These are phyloP conservation scores for Perizoma flavofasciatum DNA, from an alignment of 2,888 invertebrate species.

Conservation along the genomic window DNA sequence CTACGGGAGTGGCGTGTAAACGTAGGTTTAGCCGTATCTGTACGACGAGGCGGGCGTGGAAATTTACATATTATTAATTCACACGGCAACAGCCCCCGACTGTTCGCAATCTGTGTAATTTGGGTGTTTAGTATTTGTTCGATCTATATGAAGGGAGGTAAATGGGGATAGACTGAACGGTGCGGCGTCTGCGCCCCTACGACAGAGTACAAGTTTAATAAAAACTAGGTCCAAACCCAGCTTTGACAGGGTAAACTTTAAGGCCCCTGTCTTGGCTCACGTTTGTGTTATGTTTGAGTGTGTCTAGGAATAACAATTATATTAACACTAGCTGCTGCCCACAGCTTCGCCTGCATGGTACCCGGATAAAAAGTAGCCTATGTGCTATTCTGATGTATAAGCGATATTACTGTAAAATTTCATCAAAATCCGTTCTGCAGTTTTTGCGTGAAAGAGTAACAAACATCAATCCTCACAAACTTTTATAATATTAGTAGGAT, in stretches of 20 bases:
- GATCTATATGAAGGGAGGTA: constrained; percentile 22
- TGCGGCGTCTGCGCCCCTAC: not conserved
- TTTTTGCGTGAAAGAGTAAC: too few species aligned
- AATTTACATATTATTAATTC: constrained; percentile 83
- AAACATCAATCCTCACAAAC: too few species aligned
- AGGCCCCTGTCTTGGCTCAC: too few species aligned
- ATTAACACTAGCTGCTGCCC: too few species aligned
- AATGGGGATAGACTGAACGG: not conserved
- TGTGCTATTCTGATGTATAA: too few species aligned
- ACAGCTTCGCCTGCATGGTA: too few species aligned
- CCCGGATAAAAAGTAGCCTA: too few species aligned
- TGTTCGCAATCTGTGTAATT: constrained; percentile 76
- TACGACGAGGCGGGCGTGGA: constrained; percentile 50
- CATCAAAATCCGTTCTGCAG: too few species aligned
- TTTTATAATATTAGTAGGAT: too few species aligned
- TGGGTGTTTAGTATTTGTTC: constrained; percentile 67
- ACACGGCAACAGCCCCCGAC: constrained; percentile 65
- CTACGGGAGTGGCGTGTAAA: constrained; percentile 55
- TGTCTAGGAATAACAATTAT: too few species aligned
- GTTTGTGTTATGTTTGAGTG: not conserved
- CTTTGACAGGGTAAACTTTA: too few species aligned
- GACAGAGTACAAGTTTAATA: not conserved
- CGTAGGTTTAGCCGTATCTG: constrained; percentile 49
- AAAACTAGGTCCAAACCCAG: not conserved
- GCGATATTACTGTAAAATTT: too few species aligned